phyloP scores from a whole-genome alignment of 1,140 invertebrate genomes.

The Lordiphosa stackelbergi region DNA sequence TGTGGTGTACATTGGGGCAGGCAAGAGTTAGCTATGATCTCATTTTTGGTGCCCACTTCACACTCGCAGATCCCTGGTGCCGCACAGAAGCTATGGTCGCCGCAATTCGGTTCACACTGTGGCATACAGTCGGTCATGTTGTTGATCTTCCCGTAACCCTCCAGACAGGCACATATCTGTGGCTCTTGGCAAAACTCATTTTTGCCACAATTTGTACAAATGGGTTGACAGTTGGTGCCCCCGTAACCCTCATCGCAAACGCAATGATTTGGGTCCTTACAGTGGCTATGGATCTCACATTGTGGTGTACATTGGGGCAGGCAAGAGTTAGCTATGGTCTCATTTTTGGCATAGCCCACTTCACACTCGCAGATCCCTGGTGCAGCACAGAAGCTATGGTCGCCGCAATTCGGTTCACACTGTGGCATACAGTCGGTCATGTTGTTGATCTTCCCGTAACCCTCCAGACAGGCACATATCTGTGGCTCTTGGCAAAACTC shows the following conservation, averaged over 20 bases:
- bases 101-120: not conserved
- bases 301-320: not conserved
- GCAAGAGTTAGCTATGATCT: not conserved
- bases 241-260: not conserved
- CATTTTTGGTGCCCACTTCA: not conserved
- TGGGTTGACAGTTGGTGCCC: not conserved
- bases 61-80: not conserved
- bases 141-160: not conserved
- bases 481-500: not conserved
- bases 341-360: not conserved
- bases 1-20: not conserved
- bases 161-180: not conserved
- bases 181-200: not conserved
- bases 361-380: not conserved
- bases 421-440: not conserved
- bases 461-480: not conserved
- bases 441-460: not conserved
- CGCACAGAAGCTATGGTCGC: not conserved
- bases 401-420: not conserved
- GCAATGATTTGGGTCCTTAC: too few species aligned
- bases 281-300: not conserved
- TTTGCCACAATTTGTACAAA: not conserved
- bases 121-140: not conserved
- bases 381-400: not conserved
- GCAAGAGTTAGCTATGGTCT: not conserved